These are phyloP conservation scores for Drosophila asahinai DNA, from an alignment of 1,140 invertebrate genomes.

Conservation along the genomic window DNA sequence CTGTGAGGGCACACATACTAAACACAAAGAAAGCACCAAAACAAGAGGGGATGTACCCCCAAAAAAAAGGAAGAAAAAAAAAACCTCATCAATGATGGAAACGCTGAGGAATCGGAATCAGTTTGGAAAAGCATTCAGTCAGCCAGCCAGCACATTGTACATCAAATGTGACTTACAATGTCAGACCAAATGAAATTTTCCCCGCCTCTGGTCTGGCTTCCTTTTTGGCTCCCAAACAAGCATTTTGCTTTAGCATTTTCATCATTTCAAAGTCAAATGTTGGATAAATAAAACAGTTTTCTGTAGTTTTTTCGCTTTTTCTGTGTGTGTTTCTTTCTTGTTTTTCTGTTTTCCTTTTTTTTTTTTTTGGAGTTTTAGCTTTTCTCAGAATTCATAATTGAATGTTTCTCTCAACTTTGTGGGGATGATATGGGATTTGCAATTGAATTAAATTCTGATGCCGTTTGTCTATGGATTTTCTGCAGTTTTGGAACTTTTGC, in stretches of 20 bases:
- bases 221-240: conserved; percentile 14
- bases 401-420: conserved; percentile 53
- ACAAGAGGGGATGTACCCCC: not conserved
- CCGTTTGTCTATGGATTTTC: conserved; percentile 48
- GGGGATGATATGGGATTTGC: conserved; percentile 57
- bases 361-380: conserved; percentile 24
- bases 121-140: not conserved
- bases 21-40: too few relatives aligned
- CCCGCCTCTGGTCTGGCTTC: not conserved
- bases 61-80: not conserved
- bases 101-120: conserved; percentile 9
- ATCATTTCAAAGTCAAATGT: conserved; percentile 68
- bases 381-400: conserved; percentile 59
- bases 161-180: conserved; percentile 65
- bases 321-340: not conserved
- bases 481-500: conserved; percentile 29
- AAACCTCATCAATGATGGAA: conserved; percentile 33
- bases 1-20: conserved; percentile 9
- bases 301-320: conserved; percentile 41
- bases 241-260: conserved; percentile 50
- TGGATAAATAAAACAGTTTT: conserved; percentile 68
- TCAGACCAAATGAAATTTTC: conserved; percentile 57
- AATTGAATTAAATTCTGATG: conserved; percentile 58
- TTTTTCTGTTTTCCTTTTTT: not conserved
- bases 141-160: conserved; percentile 39